Evolutionary conservation across 2,113 vertebrate species (phyloP).

Genomic region (Naja naja): DNA sequence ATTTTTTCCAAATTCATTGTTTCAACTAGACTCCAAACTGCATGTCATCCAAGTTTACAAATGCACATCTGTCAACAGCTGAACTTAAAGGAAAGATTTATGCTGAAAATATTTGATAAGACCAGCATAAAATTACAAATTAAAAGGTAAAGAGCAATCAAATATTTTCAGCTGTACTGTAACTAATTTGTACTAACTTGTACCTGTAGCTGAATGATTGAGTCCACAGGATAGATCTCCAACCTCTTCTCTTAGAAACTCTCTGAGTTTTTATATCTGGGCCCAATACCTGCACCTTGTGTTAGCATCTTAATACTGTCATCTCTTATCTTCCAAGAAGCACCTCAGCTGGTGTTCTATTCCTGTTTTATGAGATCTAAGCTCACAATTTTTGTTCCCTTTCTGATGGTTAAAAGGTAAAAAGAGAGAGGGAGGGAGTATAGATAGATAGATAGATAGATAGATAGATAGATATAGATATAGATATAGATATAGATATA

Average conservation of each 20-base stretch:
- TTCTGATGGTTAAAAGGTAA: neutral
- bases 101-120: neutral
- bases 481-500: no score
- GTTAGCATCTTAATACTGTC: neutral
- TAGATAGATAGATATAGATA: no score
- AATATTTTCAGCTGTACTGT: constrained; percentile 59
- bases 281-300: neutral
- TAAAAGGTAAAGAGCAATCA: constrained; percentile 55
- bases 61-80: neutral
- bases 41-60: neutral
- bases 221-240: neutral
- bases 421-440: no score
- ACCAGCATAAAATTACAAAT: constrained; percentile 39
- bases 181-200: constrained; percentile 37
- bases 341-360: neutral
- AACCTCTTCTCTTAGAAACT: neutral
- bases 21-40: neutral
- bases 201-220: neutral
- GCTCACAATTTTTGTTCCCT: neutral
- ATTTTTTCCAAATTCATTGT: neutral
- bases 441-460: no score
- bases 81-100: constrained; percentile 18
- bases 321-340: neutral
- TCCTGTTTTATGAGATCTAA: neutral
- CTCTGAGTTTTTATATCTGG: neutral